Evolutionary conservation across 2,888 invertebrate genomes (phyloP).

Genomic region (Blastobasis adustella): DNA sequence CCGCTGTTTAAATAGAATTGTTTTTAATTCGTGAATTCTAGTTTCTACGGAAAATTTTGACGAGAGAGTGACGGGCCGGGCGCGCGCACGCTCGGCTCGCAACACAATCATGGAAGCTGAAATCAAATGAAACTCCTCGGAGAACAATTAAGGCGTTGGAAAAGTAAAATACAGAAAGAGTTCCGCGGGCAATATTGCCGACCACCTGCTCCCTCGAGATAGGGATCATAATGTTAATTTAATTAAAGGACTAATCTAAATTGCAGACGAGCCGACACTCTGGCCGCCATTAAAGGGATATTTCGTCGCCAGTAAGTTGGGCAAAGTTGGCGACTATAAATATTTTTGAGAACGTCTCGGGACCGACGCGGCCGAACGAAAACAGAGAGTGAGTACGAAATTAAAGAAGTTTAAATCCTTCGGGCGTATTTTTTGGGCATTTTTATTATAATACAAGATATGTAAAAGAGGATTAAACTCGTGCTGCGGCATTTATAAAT

Average conservation of each 20-base stretch:
- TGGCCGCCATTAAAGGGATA: conserved; percentile 70
- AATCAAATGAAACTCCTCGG: conserved; percentile 10
- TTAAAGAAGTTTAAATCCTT: conserved; percentile 23
- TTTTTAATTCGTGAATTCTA: too few relatives aligned
- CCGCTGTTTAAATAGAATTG: too few relatives aligned
- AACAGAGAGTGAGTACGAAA: conserved; percentile 42
- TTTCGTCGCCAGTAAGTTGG: conserved; percentile 63
- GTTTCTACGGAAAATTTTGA: too few relatives aligned
- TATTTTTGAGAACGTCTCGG: conserved; percentile 55
- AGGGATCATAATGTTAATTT: conserved; percentile 75
- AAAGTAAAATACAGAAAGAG: conserved; percentile 46
- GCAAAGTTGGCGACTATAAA: conserved; percentile 66
- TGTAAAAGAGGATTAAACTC: too few relatives aligned
- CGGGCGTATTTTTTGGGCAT: conserved; percentile 11
- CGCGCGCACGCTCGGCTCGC: too few relatives aligned
- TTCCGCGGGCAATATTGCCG: conserved; percentile 57
- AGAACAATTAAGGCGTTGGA: conserved; percentile 29
- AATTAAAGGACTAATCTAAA: conserved; percentile 76
- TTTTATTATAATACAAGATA: too few relatives aligned
- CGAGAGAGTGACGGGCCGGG: too few relatives aligned
- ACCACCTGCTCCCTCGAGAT: conserved; percentile 68
- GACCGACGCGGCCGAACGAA: conserved; percentile 40
- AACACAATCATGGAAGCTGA: neutral
- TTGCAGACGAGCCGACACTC: conserved; percentile 73
- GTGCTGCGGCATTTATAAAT: too few relatives aligned